Conservation (phyloP, 92 coral and sea anemone genomes). For the Porites divaricata region DNA sequence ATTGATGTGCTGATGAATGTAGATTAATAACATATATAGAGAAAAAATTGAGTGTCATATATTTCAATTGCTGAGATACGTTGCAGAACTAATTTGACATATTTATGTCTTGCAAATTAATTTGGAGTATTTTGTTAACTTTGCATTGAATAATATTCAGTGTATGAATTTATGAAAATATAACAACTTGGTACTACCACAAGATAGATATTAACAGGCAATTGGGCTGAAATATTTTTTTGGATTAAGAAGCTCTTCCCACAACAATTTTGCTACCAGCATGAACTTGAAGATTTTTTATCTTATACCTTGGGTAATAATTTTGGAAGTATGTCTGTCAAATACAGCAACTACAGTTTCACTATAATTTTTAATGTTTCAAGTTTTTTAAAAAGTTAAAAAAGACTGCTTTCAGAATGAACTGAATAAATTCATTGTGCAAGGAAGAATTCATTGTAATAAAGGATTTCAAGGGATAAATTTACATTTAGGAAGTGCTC, state of each 20-base stretch:
- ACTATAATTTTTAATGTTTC: background rate
- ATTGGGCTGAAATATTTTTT: background rate
- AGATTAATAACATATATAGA: slow-evolving; percentile 32
- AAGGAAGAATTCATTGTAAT: slow-evolving; percentile 19
- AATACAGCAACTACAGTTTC: no score
- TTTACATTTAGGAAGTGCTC: slow-evolving; percentile 9
- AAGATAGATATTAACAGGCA: no score
- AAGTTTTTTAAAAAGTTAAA: background rate
- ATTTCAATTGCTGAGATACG: background rate
- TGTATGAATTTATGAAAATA: background rate
- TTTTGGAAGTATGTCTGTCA: no score
- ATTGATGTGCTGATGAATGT: slow-evolving; percentile 29
- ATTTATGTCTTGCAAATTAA: slow-evolving; percentile 9
- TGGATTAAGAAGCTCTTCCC: background rate
- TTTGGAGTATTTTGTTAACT: slow-evolving; percentile 34
- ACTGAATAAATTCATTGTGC: background rate
- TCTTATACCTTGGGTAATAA: no score
- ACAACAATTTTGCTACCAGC: slow-evolving; percentile 6
- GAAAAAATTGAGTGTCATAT: slow-evolving; percentile 28
- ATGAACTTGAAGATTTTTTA: background rate
- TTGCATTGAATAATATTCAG: background rate
- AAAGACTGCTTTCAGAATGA: background rate
- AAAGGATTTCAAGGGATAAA: slow-evolving; percentile 8
- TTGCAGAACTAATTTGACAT: slow-evolving; percentile 13
- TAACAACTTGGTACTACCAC: no score